Percentiles rank a stretch among this genome's conserved stretches.
phyloP scores from a whole-genome alignment of 2,113 vertebrate genomes.

The Pollimyrus isidori region DNA sequence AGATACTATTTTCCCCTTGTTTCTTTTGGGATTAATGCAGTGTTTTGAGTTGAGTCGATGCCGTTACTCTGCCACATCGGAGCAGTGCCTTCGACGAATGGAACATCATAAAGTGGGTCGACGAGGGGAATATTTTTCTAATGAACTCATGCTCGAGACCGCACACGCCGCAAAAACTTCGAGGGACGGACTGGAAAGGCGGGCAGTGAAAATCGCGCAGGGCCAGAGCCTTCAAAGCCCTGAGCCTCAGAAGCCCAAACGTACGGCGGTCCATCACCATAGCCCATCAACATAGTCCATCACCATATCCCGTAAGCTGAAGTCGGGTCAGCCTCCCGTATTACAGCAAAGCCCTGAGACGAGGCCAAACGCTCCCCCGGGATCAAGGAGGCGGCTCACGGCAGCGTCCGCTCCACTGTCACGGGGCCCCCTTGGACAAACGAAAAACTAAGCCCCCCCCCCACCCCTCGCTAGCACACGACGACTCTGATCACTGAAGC shows the following conservation, averaged over 20 bases:
- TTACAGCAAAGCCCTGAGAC: not conserved
- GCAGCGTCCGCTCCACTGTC: not conserved
- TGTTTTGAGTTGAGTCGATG: not conserved
- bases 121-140: not conserved
- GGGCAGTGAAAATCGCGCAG: not conserved
- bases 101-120: constrained; percentile 8
- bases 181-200: not conserved
- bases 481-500: not conserved
- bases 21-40: not conserved
- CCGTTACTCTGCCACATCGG: not conserved
- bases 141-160: not conserved
- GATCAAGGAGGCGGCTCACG: not conserved
- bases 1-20: not conserved
- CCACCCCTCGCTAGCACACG: not conserved
- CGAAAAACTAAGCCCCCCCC: not conserved
- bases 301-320: not conserved
- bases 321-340: not conserved
- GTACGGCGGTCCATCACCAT: not conserved
- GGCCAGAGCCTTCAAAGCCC: not conserved
- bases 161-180: not conserved
- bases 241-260: not conserved
- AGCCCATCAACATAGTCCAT: not conserved
- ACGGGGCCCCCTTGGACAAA: not conserved
- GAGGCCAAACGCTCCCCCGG: not conserved
- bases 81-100: not conserved